Evolutionary conservation across 2,888 invertebrate genomes (phyloP), one percentile per base, ranked within the genome.

Genomic region (Dasysyrphus albostriatus): DNA sequence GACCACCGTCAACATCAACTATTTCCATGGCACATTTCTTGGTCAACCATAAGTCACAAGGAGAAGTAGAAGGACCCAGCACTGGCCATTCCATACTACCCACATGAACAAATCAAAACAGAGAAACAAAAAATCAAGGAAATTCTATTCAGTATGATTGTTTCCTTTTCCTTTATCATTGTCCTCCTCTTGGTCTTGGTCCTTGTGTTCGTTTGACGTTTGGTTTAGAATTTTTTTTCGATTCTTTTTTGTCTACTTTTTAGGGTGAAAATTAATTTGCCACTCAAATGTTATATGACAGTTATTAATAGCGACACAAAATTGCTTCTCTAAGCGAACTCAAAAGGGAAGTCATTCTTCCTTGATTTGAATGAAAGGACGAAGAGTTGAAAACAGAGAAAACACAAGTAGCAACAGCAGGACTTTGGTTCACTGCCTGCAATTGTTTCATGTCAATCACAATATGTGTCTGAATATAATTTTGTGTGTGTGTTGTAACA

Each of bases 301-400:
- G 84, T 84, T 84, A 84, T 84, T 84, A 84, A 84, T 81, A 75
- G 81, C 44, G 81, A 39, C 84, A 72, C 72, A 51, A 84, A 81
- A 72, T 81, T 81, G 80, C 72, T 81, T 72, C 59, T 69, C 56
- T 74, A 72, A 65, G 19, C 32, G 29, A 80, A 74, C 58, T 59
- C 75, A 51, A 80, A 80, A 56, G 47, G 63, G 56, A 61, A 69
- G 74, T 56, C 44, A 72, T 77, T 77, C 19, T 67, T 67, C 19
- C 47, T 65, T 47, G 44, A 44, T 29, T 49, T 67, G 37, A 51
- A 51, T 34, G 49, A 67, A 61, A 61, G 61, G 42, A 61, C 61
- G 42, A 42, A 58, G 37, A 56, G 54, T n/a, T 14, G 12, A 61
- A 42, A 61, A 12, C n/a, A 39, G 5, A 29, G 5, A 29, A 19